Evolutionary conservation across 92 coral and sea anemone genomes (phyloP).

Genomic region (Epizoanthus fatuus): DNA sequence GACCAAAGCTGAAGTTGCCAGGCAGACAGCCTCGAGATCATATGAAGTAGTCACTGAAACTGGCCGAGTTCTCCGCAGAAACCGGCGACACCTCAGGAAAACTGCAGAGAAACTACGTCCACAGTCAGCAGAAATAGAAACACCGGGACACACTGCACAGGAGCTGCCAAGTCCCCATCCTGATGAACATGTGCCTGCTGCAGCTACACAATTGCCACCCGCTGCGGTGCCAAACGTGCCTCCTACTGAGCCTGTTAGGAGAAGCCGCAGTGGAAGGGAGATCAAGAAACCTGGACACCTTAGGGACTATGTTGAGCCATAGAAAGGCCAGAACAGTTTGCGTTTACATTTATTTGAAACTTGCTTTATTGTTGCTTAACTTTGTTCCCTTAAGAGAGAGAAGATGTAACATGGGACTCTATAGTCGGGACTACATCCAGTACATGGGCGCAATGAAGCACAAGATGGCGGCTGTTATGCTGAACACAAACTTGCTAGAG

Average conservation of each 20-base stretch:
- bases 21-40: constrained; percentile 6
- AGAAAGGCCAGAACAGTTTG: constrained; percentile 3
- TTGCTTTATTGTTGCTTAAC: not conserved
- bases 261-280: constrained; percentile 31
- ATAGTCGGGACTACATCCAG: no score
- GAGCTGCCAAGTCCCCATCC: no score
- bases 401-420: not conserved
- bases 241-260: constrained; percentile 16
- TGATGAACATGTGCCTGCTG: constrained; percentile 10
- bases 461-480: no score
- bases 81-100: constrained; percentile 18
- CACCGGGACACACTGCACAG: no score
- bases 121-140: no score
- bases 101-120: constrained; percentile 2
- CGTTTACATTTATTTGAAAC: constrained; percentile 3
- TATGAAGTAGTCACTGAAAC: constrained; percentile 32
- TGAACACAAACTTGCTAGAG: no score
- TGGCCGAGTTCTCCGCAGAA: not conserved
- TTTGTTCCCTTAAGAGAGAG: not conserved
- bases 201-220: constrained; percentile 3
- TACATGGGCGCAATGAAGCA: no score
- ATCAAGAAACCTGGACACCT: constrained; percentile 24
- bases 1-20: constrained; percentile 10
- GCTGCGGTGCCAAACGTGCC: not conserved
- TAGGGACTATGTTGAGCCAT: constrained; percentile 19